A percentile compares a stretch with the other conserved stretches of the same genome.
phyloP scores from a whole-genome alignment of 2,888 invertebrate species.

The Drymonia ruficornis region DNA sequence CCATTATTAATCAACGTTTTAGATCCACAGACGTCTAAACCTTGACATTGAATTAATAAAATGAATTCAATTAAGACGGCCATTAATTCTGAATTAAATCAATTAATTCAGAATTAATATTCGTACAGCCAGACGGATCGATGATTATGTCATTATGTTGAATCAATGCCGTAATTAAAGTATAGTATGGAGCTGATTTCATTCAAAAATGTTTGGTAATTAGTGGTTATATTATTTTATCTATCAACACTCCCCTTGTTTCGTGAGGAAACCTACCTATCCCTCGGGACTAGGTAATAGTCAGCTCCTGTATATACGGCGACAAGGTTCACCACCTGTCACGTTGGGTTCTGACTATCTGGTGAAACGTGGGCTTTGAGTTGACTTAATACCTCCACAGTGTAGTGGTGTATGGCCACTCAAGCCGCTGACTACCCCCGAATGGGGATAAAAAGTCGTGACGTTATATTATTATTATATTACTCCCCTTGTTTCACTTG shows the following conservation, averaged over 20 bases:
- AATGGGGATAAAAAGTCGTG: too few species aligned
- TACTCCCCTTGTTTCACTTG: neutral
- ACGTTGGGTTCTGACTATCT: too few species aligned
- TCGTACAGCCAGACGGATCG: slow-evolving; percentile 16
- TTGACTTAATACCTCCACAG: too few species aligned
- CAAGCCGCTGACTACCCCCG: too few species aligned
- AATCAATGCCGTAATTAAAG: slow-evolving; percentile 22
- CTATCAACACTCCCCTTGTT: neutral
- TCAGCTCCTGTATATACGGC: too few species aligned
- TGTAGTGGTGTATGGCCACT: too few species aligned
- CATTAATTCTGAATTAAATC: slow-evolving; percentile 31
- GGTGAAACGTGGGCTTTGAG: too few species aligned
- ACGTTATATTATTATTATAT: neutral
- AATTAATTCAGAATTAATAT: slow-evolving; percentile 32
- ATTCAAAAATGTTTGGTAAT: neutral
- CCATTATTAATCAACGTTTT: slow-evolving; percentile 2
- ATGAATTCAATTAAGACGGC: slow-evolving; percentile 27
- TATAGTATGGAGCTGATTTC: slow-evolving; percentile 9
- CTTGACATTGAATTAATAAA: slow-evolving; percentile 27
- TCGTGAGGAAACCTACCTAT: too few species aligned
- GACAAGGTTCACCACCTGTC: too few species aligned
- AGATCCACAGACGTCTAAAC: slow-evolving; percentile 18
- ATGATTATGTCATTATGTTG: slow-evolving; percentile 35
- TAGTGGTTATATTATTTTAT: neutral
- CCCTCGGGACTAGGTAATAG: too few species aligned